Conservation (phyloP, 2,797 vertebrate species). For the Artibeus jamaicensis region DNA sequence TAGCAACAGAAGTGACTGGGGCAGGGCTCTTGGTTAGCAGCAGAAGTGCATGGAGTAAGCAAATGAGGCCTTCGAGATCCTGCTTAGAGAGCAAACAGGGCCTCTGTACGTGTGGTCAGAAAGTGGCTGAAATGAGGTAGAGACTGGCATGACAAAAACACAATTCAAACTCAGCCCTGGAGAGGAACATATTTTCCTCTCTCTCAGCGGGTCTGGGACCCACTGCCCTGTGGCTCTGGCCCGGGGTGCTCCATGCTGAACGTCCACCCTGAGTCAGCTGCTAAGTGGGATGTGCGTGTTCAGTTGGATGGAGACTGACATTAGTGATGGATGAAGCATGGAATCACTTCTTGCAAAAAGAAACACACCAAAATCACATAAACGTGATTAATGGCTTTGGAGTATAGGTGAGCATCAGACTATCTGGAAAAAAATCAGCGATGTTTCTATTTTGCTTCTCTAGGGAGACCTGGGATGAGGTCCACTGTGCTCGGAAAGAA, state of each 20-base stretch:
- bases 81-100: no score
- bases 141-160: background rate
- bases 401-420: background rate
- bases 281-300: background rate
- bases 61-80: background rate
- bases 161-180: background rate
- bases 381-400: background rate
- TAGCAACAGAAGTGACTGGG: background rate
- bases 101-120: background rate
- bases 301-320: background rate
- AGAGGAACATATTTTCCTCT: no score
- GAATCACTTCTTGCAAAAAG: background rate
- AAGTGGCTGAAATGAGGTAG: background rate
- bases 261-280: fast-evolving
- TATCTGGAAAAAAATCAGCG: background rate
- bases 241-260: background rate
- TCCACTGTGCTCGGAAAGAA: background rate
- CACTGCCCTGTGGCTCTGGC: background rate
- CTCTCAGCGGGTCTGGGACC: fast-evolving
- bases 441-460: background rate
- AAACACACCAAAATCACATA: background rate
- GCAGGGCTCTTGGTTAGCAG: background rate
- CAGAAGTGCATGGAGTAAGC: background rate
- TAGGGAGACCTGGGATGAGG: background rate
- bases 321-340: background rate